Base-by-base conservation (phyloP, 2,797 vertebrate species). In the Epinephelus malabaricus region DNA sequence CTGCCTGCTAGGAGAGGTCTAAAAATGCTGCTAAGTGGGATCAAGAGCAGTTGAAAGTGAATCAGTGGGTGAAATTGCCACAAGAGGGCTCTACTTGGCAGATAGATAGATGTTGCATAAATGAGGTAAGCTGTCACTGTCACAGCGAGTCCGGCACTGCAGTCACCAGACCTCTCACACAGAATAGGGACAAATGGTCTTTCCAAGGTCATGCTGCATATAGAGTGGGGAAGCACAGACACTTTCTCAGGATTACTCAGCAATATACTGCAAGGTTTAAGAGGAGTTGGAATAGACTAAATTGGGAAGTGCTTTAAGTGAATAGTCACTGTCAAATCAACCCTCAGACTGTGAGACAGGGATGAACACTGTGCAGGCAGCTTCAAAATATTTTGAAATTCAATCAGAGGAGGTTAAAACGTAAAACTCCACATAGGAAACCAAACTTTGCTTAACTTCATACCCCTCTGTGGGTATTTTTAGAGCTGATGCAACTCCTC, bases 151-250 rank as follows among this genome's bases (percentile, higher is more conserved):
- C 66, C 64, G 73, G 78, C 78, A 51, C 84, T 83, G 64, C 87
- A 76, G 87, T 85, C 80, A 86, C 82, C 45, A 58, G 81, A 79
- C 74, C 43, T 69, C 65, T 79, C 74, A 47, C 53, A 75, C 61
- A 81, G 54, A 74, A 27, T 19, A 59, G 69, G 69, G 73, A 74
- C 81, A 72, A 60, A 76, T 11, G 64, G 65, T 79, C 69, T 58
- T 70, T 72, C 70, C 88, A 94, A 95, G 93, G 93, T 92, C 85
- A 60, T 69, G 45, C 84, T 71, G 73, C 65, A 60, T 73, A 73
- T 17, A 25, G 40, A 65, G 69, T 0, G 43, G 49, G 54, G 69
- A 51, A 45, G 51, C 65, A 25, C 56, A 40, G n/a, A 65, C 53
- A 50, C 23, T 67, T 19, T 10, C 66, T 49, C 34, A 56, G 25